Evolutionary conservation across 2,888 invertebrate genomes (phyloP).

Genomic region (Platypus cylindrus): DNA sequence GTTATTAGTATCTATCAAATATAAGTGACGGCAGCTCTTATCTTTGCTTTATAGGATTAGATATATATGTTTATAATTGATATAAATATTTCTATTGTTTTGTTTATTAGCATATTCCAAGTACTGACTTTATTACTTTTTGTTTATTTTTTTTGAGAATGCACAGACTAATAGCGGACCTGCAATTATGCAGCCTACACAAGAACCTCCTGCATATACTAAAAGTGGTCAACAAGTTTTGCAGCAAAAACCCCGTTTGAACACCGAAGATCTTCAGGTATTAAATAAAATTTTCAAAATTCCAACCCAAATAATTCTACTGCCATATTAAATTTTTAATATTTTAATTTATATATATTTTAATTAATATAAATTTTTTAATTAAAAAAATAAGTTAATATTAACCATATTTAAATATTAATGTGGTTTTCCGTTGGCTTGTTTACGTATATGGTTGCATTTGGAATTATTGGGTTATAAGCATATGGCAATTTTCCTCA

Average conservation of each 20-base stretch:
- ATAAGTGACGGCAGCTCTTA: slow-evolving; percentile 2
- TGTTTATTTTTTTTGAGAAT: slow-evolving; percentile 7
- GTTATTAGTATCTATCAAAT: slow-evolving; percentile 11
- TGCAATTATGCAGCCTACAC: slow-evolving; percentile 73
- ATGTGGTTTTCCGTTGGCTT: too few relatives aligned
- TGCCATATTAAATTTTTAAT: neutral
- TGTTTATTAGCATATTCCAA: too few relatives aligned
- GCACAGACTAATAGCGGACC: slow-evolving; percentile 45
- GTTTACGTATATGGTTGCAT: neutral
- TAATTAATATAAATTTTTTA: too few relatives aligned
- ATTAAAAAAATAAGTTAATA: too few relatives aligned
- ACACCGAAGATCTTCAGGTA: slow-evolving; percentile 68
- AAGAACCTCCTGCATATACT: slow-evolving; percentile 52
- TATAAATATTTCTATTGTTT: neutral
- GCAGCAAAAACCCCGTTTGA: slow-evolving; percentile 38
- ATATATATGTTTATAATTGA: neutral
- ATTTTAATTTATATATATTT: slow-evolving; percentile 1
- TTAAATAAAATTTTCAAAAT: neutral
- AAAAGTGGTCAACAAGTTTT: slow-evolving; percentile 47
- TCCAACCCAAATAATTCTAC: too few relatives aligned
- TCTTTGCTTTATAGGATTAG: neutral
- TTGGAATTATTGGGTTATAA: neutral
- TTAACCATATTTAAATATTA: too few relatives aligned
- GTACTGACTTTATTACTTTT: slow-evolving; percentile 1
- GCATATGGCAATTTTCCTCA: neutral